Evolutionary conservation across 1,140 invertebrate genomes (phyloP).

Genomic region (Wiebesia pumilae): DNA sequence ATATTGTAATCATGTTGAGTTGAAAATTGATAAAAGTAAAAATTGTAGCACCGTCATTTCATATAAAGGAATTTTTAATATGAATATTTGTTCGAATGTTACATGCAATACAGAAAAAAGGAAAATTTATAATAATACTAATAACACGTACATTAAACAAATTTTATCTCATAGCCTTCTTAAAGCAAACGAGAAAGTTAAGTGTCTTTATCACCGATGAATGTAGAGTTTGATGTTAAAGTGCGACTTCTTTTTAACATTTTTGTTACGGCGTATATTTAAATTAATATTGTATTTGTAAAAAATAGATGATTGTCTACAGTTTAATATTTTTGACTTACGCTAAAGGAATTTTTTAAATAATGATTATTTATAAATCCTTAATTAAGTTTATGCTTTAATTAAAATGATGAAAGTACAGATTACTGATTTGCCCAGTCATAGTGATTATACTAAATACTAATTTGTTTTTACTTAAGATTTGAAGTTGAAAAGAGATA

Average conservation of each 20-base stretch:
- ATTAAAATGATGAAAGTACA: not conserved
- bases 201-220: not conserved
- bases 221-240: not conserved
- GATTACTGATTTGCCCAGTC: not conserved
- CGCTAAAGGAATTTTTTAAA: not conserved
- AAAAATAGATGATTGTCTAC: not conserved
- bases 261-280: not conserved
- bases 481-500: not conserved
- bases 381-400: not conserved
- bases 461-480: not conserved
- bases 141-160: not conserved
- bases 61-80: too few relatives aligned
- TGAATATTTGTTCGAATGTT: not conserved
- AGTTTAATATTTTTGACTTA: not conserved
- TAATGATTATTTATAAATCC: not conserved
- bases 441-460: not conserved
- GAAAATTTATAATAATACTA: not conserved
- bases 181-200: not conserved
- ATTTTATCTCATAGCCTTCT: not conserved
- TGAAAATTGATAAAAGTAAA: not conserved
- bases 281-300: not conserved
- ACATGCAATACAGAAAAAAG: not conserved
- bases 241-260: not conserved
- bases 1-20: not conserved
- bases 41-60: not conserved